Conservation (phyloP, 2,797 vertebrate genomes). For the Bucorvus abyssinicus region DNA sequence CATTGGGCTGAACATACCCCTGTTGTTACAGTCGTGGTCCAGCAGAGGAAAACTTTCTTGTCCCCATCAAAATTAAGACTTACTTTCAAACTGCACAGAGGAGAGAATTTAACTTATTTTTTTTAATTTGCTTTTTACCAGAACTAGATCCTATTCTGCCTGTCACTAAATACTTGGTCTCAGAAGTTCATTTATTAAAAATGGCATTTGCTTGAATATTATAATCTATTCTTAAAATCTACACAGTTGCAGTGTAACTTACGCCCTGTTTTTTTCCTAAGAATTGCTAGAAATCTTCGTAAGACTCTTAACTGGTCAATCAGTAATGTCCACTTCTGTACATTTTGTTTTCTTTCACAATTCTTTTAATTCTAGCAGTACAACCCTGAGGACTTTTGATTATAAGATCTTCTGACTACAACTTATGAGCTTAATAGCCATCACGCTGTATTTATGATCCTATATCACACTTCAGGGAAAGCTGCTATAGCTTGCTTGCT, state of each 20-base stretch:
- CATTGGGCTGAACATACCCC: not conserved
- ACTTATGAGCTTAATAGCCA: constrained; percentile 51
- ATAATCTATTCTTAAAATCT: not conserved
- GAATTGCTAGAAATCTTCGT: not conserved
- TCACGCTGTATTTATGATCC: constrained; percentile 47
- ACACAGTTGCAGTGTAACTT: not conserved
- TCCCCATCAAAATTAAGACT: not conserved
- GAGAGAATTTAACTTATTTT: not conserved
- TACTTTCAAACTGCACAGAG: not conserved
- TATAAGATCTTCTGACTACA: constrained; percentile 44
- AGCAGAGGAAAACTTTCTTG: not conserved
- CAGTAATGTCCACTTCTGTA: not conserved
- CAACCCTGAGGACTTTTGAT: constrained; percentile 12
- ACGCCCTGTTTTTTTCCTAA: rapidly evolving
- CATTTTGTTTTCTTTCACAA: not conserved
- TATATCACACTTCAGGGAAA: constrained; percentile 47
- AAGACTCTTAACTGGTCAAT: not conserved
- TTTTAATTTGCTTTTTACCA: not conserved
- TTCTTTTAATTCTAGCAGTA: constrained; percentile 15
- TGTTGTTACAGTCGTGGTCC: not conserved
- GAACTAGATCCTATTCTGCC: not conserved
- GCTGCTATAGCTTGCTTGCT: constrained; percentile 46
- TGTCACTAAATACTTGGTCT: not conserved
- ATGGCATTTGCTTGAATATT: not conserved
- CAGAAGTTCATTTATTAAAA: not conserved